Evolutionary conservation across 1,140 invertebrate species (phyloP).

Genomic region (Drosophila azteca): DNA sequence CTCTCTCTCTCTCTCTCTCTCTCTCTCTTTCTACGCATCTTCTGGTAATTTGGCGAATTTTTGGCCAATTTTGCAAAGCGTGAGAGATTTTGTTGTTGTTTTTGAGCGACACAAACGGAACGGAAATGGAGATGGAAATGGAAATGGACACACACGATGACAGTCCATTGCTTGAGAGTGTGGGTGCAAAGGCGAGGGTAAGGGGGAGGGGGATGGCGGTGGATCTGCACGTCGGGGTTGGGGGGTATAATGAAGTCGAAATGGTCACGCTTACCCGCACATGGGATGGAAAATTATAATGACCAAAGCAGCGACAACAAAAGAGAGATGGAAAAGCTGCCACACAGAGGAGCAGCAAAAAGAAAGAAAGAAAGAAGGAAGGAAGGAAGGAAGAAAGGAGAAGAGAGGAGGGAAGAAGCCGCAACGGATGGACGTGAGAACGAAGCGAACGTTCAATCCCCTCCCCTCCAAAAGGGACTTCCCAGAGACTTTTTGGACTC

Average conservation of each 20-base stretch:
- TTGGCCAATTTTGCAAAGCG: constrained; percentile 23
- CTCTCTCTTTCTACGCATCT: no score
- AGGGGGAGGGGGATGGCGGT: background rate
- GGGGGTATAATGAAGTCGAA: constrained; percentile 70
- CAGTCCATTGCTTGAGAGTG: constrained; percentile 10
- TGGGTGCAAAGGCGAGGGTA: background rate
- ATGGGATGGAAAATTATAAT: constrained; percentile 65
- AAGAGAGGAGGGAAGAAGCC: constrained; percentile 26
- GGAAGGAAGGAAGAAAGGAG: constrained; percentile 4
- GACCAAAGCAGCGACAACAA: constrained; percentile 33
- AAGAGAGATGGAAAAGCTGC: no score
- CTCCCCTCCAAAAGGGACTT: constrained; percentile 19
- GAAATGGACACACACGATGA: constrained; percentile 68
- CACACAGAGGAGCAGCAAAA: no score
- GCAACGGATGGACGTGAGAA: constrained; percentile 66
- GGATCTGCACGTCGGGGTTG: constrained; percentile 8
- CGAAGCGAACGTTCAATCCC: constrained; percentile 26
- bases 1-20: no score
- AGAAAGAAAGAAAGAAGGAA: background rate
- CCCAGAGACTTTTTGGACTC: constrained; percentile 21
- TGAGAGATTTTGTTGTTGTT: constrained; percentile 40
- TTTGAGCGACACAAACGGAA: constrained; percentile 31
- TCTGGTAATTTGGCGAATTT: background rate
- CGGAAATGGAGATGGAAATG: constrained; percentile 59
- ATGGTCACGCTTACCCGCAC: constrained; percentile 74